Conservation (phyloP, 1,140 invertebrate genomes). For the Cataglyphis hispanica region DNA sequence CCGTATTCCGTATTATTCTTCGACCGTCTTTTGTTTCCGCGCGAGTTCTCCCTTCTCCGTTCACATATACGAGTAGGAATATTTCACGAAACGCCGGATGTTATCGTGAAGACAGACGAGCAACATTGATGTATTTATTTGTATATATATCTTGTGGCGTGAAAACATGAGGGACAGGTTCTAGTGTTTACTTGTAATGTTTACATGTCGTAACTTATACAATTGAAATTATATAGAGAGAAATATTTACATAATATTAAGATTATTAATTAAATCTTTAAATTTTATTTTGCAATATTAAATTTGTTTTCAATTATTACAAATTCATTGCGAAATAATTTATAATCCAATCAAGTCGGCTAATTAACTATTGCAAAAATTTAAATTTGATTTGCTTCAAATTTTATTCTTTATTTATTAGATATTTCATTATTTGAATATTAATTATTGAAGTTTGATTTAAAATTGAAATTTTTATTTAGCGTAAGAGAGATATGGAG, state of each 20-base stretch:
- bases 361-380: not conserved
- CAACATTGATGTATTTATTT: constrained; percentile 17
- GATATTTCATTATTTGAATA: not conserved
- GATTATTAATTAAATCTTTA: not conserved
- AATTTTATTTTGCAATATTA: not conserved
- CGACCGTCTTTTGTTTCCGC: constrained; percentile 14
- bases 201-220: not conserved
- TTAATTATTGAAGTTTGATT: not conserved
- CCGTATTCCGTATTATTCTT: not conserved
- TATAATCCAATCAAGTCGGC: not conserved
- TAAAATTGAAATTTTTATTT: constrained; percentile 12
- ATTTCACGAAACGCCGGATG: constrained; percentile 8
- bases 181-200: not conserved
- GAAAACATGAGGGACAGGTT: constrained; percentile 6
- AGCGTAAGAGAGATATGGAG: not conserved
- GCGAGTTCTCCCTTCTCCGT: not conserved
- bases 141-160: not conserved
- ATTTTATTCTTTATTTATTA: too few species aligned
- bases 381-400: not conserved
- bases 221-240: not conserved
- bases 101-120: constrained; percentile 30
- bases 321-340: not conserved
- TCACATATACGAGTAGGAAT: constrained; percentile 11
- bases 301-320: not conserved
- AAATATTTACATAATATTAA: not conserved